A percentile compares a stretch with the other conserved stretches of the same genome.
Conservation (phyloP, 2,888 invertebrate genomes). For the Dyspetes luteomarginatus region DNA sequence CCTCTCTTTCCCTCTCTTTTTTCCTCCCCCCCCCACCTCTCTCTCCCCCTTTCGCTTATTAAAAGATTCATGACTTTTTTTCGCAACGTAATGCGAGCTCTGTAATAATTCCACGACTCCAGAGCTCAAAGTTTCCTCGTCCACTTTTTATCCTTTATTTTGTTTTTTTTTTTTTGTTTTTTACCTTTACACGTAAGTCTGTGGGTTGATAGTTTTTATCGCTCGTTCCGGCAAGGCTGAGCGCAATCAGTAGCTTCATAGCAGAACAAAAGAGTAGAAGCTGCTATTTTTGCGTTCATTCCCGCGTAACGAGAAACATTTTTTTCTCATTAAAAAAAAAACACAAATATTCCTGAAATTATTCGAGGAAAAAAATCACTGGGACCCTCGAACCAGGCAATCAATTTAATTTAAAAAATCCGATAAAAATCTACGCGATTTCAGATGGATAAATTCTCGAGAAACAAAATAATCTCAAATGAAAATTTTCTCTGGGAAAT, state of each 20-base stretch:
- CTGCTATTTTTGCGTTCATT: conserved; percentile 30
- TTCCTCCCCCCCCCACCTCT: neutral
- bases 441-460: conserved; percentile 8
- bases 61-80: conserved; percentile 50
- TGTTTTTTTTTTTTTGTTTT: conserved; percentile 32
- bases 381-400: neutral
- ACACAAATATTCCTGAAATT: conserved; percentile 32
- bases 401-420: neutral
- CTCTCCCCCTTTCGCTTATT: conserved; percentile 11
- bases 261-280: no score
- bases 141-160: conserved; percentile 14
- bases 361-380: conserved; percentile 1
- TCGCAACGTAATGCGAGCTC: conserved; percentile 28
- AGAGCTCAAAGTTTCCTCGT: conserved; percentile 34
- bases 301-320: conserved; percentile 14
- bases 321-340: neutral
- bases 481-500: conserved; percentile 1
- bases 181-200: neutral
- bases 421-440: neutral
- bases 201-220: neutral
- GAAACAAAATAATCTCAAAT: neutral
- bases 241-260: neutral
- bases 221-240: neutral
- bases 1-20: neutral
- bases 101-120: conserved; percentile 28